Percentiles rank a stretch among this genome's conserved stretches.
phyloP scores from a whole-genome alignment of 2,797 vertebrate genomes.

The Lepilemur ruficaudatus region DNA sequence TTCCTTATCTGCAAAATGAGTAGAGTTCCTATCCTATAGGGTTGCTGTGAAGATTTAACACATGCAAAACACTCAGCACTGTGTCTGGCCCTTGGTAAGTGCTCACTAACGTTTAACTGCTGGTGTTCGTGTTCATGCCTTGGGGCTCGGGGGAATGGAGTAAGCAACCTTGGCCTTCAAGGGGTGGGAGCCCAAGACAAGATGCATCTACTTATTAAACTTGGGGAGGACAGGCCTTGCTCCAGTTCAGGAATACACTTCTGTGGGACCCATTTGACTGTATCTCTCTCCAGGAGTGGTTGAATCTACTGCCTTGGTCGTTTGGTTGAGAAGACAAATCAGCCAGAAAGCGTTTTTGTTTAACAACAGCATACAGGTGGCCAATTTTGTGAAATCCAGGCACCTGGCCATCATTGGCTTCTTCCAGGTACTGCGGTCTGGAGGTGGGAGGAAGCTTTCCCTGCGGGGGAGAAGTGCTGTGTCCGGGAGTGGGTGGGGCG shows the following conservation, averaged over 20 bases:
- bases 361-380: constrained; percentile 83
- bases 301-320: constrained; percentile 89
- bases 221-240: neutral
- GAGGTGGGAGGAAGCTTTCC: neutral
- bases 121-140: neutral
- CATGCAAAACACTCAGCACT: neutral
- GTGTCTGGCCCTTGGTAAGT: neutral
- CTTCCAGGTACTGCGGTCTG: constrained; percentile 89
- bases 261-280: neutral
- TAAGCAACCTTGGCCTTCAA: neutral
- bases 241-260: neutral
- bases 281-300: constrained; percentile 86
- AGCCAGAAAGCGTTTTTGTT: constrained; percentile 88
- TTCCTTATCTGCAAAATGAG: neutral
- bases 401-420: constrained; percentile 91
- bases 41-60: neutral
- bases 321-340: constrained; percentile 92
- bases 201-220: neutral
- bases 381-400: constrained; percentile 82
- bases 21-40: neutral
- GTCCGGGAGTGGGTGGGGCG: neutral
- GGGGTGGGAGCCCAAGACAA: neutral
- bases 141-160: neutral
- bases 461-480: neutral
- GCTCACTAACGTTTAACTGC: neutral